Percentiles rank a stretch among this genome's conserved stretches.
Conservation (phyloP, 2,113 vertebrate genomes). For the Garra rufa region DNA sequence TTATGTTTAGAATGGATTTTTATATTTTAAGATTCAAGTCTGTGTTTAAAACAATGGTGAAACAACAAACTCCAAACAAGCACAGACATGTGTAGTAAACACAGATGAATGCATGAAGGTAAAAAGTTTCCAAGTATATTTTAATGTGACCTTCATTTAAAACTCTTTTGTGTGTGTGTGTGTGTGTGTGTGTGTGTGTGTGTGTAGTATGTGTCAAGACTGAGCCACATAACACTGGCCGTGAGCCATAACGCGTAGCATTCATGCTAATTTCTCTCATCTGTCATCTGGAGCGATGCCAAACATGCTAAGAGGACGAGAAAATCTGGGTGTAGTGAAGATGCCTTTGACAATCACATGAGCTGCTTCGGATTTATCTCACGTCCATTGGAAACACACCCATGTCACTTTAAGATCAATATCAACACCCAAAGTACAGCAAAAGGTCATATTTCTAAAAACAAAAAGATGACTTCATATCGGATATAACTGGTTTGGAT, state of each 20-base stretch:
- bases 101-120: neutral
- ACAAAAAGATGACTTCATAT: neutral
- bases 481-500: neutral
- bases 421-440: neutral
- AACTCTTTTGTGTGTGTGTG: neutral
- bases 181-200: neutral
- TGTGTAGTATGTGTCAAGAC: constrained; percentile 35
- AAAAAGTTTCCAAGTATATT: neutral
- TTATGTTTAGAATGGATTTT: too few relatives aligned
- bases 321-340: constrained; percentile 17
- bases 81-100: neutral
- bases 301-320: constrained; percentile 37
- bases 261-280: constrained; percentile 42
- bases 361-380: constrained; percentile 6
- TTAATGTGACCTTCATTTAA: neutral
- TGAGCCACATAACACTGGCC: constrained; percentile 34
- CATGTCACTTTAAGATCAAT: constrained; percentile 12
- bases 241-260: constrained; percentile 28
- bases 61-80: too few relatives aligned
- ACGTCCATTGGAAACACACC: constrained; percentile 41
- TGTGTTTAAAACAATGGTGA: neutral
- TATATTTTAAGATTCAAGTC: neutral
- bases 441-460: neutral
- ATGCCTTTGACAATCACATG: constrained; percentile 17
- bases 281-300: constrained; percentile 41